Base-by-base conservation (phyloP, 1,140 invertebrate genomes). In the Pogonomyrmex californicus region DNA sequence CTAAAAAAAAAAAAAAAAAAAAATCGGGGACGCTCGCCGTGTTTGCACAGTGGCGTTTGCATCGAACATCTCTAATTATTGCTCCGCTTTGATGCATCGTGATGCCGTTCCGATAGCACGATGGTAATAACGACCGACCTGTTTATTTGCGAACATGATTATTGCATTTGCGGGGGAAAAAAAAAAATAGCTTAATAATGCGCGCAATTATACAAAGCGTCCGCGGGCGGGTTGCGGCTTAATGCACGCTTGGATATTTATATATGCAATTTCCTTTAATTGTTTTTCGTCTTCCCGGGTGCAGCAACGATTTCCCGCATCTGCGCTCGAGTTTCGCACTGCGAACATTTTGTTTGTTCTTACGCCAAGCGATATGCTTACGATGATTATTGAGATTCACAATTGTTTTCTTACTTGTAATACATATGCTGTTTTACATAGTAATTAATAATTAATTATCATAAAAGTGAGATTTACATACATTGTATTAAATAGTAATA, bases 281-380 rank as follows among this genome's bases (percentile, higher is more conserved):
- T 83, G 56, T 73, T 73, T 87, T 76, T 83, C 10, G 47, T 83
- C 78, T 87, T 47, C 56, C 38, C 41, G 23, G 36, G 9, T 54
- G 51, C 36, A 62, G 38, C 63, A 60, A 68, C 86, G 71, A 91
- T 89, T 92, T 90, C 71, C 58, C 68, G 68, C 87, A 87, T 89
- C 68, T 76, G 12, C 71, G n/a, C 6, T 38, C 38, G 38, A 30
- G 36, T 75, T 58, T 58, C 54, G 12, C 71, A 5, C 54, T 60
- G 12, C 54, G 30, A 58, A 75, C 12, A 23, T 5, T 9, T 17
- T 66, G 36, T 56, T 60, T 60, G 38, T n/a, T 7, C n/a, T 14
- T 14, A 12, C 5, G 36, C 51, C n/a, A 17, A 75, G 30, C 54
- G 38, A 58, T 44, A 58, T 60, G n/a, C 38, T 75, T 75, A 75